Conservation (phyloP, 2,797 vertebrate genomes). For the Agapornis canus region DNA sequence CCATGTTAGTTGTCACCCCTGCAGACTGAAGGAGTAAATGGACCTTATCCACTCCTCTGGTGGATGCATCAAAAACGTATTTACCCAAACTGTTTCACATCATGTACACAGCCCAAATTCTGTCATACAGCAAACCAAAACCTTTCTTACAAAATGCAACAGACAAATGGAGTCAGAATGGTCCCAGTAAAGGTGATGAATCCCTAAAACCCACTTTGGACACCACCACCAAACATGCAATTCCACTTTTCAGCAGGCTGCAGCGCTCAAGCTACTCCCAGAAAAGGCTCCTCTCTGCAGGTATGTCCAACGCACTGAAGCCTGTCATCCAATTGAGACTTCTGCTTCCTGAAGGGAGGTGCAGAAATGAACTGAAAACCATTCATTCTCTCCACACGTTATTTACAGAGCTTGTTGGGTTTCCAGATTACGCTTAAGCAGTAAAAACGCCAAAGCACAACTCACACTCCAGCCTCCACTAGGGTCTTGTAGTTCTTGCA, state of each 20-base stretch:
- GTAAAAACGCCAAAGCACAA: neutral
- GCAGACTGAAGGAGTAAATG: neutral
- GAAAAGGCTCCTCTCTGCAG: neutral
- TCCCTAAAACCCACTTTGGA: neutral
- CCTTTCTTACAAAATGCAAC: neutral
- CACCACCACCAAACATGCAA: neutral
- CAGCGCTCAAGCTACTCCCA: neutral
- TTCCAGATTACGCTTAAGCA: neutral
- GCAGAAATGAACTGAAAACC: neutral
- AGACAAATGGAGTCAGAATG: neutral
- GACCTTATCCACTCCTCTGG: neutral
- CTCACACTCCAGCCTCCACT: neutral
- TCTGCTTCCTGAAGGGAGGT: neutral
- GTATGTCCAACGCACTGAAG: neutral
- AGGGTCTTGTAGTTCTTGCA: neutral
- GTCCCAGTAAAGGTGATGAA: neutral
- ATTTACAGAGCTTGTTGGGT: neutral
- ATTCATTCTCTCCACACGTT: neutral
- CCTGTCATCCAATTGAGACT: neutral
- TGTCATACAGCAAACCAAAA: neutral
- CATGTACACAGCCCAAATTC: neutral
- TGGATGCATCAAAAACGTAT: neutral
- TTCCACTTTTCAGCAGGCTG: neutral
- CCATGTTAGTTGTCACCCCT: neutral
- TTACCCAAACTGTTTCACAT: neutral